phyloP scores from a whole-genome alignment of 2,113 vertebrate species.

The Ophthalmolycus amberensis region DNA sequence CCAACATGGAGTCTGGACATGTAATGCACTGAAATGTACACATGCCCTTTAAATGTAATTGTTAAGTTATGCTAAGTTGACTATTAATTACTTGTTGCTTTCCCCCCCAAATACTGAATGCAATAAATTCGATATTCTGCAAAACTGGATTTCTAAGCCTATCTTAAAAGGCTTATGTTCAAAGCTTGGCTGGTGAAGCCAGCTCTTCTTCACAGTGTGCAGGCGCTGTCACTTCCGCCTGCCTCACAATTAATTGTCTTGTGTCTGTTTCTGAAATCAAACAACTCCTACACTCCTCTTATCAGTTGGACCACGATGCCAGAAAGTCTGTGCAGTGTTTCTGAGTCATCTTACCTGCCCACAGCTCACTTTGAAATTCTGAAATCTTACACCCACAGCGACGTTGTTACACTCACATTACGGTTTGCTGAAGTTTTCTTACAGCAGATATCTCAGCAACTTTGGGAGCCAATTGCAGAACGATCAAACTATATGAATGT shows the following conservation, averaged over 20 bases:
- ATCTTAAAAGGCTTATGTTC: constrained; percentile 19
- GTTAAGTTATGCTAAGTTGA: background rate
- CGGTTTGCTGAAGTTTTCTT: constrained; percentile 21
- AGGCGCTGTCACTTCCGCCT: constrained; percentile 19
- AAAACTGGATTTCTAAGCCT: background rate
- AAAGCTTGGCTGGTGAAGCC: background rate
- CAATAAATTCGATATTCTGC: constrained; percentile 8
- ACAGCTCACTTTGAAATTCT: constrained; percentile 8
- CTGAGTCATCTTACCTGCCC: constrained; percentile 12
- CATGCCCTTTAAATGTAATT: constrained; percentile 4
- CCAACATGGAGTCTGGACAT: constrained; percentile 5
- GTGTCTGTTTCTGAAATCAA: constrained; percentile 41
- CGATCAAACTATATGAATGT: background rate
- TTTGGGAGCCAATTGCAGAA: constrained; percentile 12
- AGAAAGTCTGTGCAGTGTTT: background rate
- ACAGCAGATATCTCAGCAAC: background rate
- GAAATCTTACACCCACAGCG: constrained; percentile 1
- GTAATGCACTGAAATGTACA: constrained; percentile 58
- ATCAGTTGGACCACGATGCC: constrained; percentile 12
- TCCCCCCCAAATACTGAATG: background rate
- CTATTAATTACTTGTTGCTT: background rate
- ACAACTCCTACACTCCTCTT: constrained; percentile 27
- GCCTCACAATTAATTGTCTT: background rate
- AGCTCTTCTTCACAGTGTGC: constrained; percentile 12
- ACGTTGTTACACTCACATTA: background rate